A percentile compares a stretch with the other conserved stretches of the same genome.
Evolutionary conservation across 2,113 vertebrate genomes (phyloP).

Genomic region (Pluvianellus socialis): DNA sequence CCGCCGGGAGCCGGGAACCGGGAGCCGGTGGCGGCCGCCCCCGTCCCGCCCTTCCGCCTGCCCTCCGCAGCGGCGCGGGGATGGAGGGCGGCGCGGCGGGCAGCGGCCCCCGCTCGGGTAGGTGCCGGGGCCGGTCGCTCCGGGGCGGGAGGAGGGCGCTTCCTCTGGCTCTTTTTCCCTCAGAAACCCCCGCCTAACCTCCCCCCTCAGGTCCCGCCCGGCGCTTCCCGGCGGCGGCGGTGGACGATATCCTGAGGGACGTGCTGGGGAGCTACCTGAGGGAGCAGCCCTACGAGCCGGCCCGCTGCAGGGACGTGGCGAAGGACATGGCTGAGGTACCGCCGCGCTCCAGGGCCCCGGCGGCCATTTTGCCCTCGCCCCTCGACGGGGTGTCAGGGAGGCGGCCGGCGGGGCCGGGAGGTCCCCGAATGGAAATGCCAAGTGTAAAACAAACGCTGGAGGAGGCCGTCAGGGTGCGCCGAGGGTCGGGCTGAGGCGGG

Average conservation of each 20-base stretch:
- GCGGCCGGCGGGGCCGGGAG: neutral
- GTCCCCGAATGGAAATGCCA: rapidly evolving
- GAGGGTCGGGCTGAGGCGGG: rapidly evolving
- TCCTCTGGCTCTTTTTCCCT: neutral
- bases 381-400: neutral
- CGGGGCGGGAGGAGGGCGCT: neutral
- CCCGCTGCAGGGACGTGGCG: constrained; percentile 83
- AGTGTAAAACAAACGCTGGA: neutral
- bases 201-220: constrained; percentile 71
- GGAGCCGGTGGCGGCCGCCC: neutral
- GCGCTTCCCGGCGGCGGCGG: constrained; percentile 76
- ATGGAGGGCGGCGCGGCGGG: rapidly evolving
- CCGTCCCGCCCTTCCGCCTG: neutral
- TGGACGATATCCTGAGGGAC: constrained; percentile 84
- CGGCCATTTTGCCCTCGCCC: neutral
- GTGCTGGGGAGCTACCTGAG: constrained; percentile 80
- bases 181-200: neutral
- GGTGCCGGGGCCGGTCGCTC: neutral
- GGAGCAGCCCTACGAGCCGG: constrained; percentile 83
- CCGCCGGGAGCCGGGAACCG: neutral
- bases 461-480: rapidly evolving
- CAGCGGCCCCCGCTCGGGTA: neutral
- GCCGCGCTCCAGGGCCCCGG: neutral
- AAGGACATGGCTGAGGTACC: constrained; percentile 86
- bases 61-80: rapidly evolving